phyloP scores from a whole-genome alignment of 30 jellyfish, hydroid and myxozoan species.

The Chironex yamaguchii region DNA sequence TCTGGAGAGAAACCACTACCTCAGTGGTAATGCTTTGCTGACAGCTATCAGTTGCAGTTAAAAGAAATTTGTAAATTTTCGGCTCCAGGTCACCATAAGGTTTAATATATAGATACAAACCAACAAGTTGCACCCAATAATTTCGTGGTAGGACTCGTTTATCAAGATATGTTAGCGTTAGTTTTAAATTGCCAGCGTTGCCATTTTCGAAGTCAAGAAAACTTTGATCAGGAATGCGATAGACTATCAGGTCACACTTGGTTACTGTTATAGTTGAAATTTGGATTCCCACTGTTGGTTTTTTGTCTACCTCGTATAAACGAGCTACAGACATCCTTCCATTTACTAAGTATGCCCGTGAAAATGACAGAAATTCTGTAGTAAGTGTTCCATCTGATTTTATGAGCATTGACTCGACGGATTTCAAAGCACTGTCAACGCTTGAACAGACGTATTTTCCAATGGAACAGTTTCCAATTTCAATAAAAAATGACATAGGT shows the following conservation, averaged over 20 bases:
- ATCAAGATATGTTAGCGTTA: slow-evolving; percentile 28
- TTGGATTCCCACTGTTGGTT: not conserved
- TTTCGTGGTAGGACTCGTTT: not conserved
- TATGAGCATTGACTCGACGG: not conserved
- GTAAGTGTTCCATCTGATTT: not conserved
- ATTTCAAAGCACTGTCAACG: not conserved
- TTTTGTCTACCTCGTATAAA: not conserved
- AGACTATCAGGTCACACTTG: slow-evolving; percentile 68
- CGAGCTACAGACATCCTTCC: not conserved
- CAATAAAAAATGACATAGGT: too few relatives aligned
- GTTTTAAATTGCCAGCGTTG: slow-evolving; percentile 69
- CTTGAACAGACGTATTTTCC: not conserved
- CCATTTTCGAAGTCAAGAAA: slow-evolving; percentile 94
- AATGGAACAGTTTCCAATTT: not conserved
- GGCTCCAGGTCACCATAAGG: not conserved
- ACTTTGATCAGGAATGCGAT: slow-evolving; percentile 69
- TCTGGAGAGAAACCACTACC: not conserved
- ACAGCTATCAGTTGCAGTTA: not conserved
- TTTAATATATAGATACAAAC: not conserved
- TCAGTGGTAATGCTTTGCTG: not conserved
- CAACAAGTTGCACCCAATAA: slow-evolving; percentile 72
- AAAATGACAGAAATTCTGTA: not conserved
- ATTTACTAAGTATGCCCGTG: not conserved
- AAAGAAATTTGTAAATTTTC: too few relatives aligned
- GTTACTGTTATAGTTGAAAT: not conserved